Evolutionary conservation across 2,797 vertebrate species (phyloP).

Genomic region (Chaetodon trifasciatus): DNA sequence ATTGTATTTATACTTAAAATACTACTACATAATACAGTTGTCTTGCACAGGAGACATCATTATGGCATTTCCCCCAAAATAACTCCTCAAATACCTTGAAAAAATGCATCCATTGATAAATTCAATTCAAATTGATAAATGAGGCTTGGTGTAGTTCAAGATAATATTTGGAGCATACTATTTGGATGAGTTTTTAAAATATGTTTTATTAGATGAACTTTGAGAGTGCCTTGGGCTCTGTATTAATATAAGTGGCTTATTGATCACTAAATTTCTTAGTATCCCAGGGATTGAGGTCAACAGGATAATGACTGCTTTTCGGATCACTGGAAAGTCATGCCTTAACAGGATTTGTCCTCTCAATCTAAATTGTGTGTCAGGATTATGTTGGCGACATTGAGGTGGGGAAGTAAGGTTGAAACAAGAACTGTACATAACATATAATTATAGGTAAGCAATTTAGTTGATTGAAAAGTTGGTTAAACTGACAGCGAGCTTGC

Average conservation of each 20-base stretch:
- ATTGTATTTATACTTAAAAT: not conserved
- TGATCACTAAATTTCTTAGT: conserved; percentile 68
- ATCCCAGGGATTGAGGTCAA: conserved; percentile 83
- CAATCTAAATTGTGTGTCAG: conserved; percentile 79
- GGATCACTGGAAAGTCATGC: conserved; percentile 84
- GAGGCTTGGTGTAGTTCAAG: not conserved
- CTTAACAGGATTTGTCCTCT: conserved; percentile 89
- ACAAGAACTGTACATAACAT: conserved; percentile 27
- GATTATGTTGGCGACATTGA: conserved; percentile 85
- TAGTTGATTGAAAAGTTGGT: not conserved
- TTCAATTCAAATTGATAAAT: not conserved
- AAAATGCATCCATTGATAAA: not conserved
- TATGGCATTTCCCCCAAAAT: not conserved
- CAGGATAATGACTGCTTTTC: conserved; percentile 82
- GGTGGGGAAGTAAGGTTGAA: conserved; percentile 60
- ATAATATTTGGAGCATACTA: not conserved
- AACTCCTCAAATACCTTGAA: not conserved
- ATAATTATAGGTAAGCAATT: conserved; percentile 2
- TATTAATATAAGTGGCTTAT: conserved; percentile 75
- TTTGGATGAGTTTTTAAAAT: not conserved
- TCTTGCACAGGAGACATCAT: not conserved
- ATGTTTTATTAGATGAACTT: conserved; percentile 43
- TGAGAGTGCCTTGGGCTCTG: conserved; percentile 21
- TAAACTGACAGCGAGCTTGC: not conserved
- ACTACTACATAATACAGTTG: not conserved